Evolutionary conservation across 2,888 invertebrate genomes (phyloP), one percentile per base, ranked within the genome.

Genomic region (Acleris laterana): DNA sequence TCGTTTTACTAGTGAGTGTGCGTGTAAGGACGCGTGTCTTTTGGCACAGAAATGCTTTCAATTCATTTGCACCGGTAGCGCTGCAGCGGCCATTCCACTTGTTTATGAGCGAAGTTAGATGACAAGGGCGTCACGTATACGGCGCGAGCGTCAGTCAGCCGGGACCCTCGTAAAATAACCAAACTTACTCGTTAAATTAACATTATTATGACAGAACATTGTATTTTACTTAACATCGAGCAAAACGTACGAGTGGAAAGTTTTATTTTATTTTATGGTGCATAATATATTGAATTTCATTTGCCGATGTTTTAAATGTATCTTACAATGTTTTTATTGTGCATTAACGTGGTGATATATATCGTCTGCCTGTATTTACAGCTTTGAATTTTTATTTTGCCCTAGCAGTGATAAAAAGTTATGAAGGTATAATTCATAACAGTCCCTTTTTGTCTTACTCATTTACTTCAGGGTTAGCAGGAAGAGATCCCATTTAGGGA

Each of bases 91-190:
- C 73, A 77, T 77, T 71, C 55, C 72, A 71, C 69, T 77, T 78
- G 81, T 83, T 86, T 85, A 87, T 80, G 77, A 76, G 73, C 72
- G 70, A 85, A 86, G 85, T 84, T 83, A 78, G 79, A 82, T 82
- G 78, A 78, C 80, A 76, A 50, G 69, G 66, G 70, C 65, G 77
- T 75, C 81, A 79, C 79, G 81, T 80, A 57, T 17, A 44, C 11
- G 6, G 20, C 42, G n/a, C 13, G 63, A 11, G 44, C 63, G 58
- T 63, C 57, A 63, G 13, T 71, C 69, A 75, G 70, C 63, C 70
- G 67, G 72, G 73, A 75, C 71, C 69, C 70, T 74, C 73, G 70
- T 78, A 75, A 79, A 79, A 76, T 72, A 78, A 75, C 74, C 70
- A 71, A 80, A 77, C 70, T 73, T 71, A 52, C 68, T 73, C 75